A percentile compares a stretch with the other conserved stretches of the same genome.
phyloP scores from a whole-genome alignment of 2,888 invertebrate species.

The Archips xylosteana region DNA sequence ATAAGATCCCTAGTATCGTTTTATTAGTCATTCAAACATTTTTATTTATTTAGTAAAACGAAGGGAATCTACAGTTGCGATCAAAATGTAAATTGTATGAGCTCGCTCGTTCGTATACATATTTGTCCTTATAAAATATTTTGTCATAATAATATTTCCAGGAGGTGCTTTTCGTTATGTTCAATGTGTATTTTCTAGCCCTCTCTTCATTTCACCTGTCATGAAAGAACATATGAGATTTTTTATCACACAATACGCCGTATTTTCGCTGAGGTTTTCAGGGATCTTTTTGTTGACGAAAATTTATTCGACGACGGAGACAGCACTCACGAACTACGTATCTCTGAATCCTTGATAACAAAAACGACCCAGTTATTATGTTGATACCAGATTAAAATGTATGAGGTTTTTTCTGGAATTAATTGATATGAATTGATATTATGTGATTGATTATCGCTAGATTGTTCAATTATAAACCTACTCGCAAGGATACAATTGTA shows the following conservation, averaged over 20 bases:
- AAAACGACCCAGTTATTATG: neutral
- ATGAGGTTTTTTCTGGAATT: neutral
- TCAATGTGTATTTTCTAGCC: slow-evolving; percentile 41
- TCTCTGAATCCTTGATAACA: neutral
- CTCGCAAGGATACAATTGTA: too few relatives aligned
- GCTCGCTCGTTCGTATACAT: slow-evolving; percentile 37
- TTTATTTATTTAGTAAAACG: slow-evolving; percentile 32
- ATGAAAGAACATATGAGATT: slow-evolving; percentile 39
- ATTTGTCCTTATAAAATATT: slow-evolving; percentile 42
- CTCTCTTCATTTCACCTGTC: slow-evolving; percentile 42
- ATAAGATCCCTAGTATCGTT: slow-evolving; percentile 3
- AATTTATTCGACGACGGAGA: slow-evolving; percentile 14
- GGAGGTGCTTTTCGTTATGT: slow-evolving; percentile 38
- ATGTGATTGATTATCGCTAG: too few relatives aligned
- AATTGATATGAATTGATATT: too few relatives aligned
- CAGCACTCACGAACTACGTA: slow-evolving; percentile 6
- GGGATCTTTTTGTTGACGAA: slow-evolving; percentile 24
- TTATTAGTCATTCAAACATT: slow-evolving; percentile 23
- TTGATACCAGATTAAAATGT: neutral
- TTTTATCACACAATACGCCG: slow-evolving; percentile 39
- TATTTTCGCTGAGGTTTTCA: slow-evolving; percentile 30
- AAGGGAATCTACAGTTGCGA: slow-evolving; percentile 39
- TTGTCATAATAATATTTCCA: slow-evolving; percentile 37
- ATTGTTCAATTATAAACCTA: too few relatives aligned
- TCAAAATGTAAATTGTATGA: slow-evolving; percentile 50